phyloP scores from a whole-genome alignment of 2,797 vertebrate species.

The Eremophila alpestris region DNA sequence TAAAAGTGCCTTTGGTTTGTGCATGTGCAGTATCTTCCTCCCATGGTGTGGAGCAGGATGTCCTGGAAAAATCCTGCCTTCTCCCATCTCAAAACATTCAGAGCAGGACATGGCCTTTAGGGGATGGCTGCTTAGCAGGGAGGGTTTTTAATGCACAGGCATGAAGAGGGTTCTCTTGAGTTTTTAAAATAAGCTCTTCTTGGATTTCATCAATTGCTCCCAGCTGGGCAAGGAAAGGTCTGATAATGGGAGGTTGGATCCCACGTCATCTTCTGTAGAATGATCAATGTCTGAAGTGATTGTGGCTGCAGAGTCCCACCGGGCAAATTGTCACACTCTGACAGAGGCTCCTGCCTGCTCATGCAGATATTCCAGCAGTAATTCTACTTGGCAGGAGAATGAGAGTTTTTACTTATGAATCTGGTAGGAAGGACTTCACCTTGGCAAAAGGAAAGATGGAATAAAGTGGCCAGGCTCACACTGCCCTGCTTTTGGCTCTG shows the following conservation, averaged over 20 bases:
- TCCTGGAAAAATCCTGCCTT: not conserved
- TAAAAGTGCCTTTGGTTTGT: not conserved
- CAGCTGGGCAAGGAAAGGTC: not conserved
- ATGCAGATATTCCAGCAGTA: not conserved
- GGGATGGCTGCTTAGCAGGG: not conserved
- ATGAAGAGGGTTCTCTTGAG: not conserved
- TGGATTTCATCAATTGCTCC: not conserved
- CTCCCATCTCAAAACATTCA: not conserved
- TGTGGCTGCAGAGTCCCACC: not conserved
- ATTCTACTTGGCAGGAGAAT: not conserved
- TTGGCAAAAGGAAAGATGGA: not conserved
- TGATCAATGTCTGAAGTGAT: not conserved
- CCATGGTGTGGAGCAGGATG: not conserved
- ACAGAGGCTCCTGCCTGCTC: not conserved
- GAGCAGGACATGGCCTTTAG: not conserved
- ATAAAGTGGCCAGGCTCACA: fast-evolving
- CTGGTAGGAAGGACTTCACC: not conserved
- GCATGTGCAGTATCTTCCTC: not conserved
- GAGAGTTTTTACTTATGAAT: not conserved
- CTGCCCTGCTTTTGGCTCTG: not conserved
- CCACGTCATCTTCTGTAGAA: fast-evolving
- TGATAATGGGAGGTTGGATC: not conserved
- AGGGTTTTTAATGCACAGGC: not conserved
- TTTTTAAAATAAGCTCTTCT: not conserved
- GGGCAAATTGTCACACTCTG: not conserved